These are phyloP conservation scores for Xenopus borealis DNA, from an alignment of 2,113 vertebrate genomes.

Conservation along the genomic window DNA sequence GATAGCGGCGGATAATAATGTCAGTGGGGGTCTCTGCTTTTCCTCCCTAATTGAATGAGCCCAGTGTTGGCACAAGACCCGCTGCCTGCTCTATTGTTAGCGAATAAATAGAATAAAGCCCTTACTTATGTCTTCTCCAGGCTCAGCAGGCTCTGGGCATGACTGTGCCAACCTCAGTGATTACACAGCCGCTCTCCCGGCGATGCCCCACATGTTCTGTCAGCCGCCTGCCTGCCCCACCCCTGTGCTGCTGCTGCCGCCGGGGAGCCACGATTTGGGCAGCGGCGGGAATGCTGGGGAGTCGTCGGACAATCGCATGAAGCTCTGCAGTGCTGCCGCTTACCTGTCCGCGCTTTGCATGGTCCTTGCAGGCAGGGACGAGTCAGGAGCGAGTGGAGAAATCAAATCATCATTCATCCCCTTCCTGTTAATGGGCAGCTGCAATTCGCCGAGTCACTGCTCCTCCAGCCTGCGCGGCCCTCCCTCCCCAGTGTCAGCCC, in stretches of 20 bases:
- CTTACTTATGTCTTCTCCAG: constrained; percentile 17
- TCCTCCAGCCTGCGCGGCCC: constrained; percentile 23
- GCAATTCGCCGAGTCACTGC: constrained; percentile 36
- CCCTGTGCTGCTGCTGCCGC: constrained; percentile 10
- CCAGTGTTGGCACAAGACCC: constrained; percentile 22
- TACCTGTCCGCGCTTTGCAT: constrained; percentile 25
- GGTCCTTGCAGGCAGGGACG: neutral
- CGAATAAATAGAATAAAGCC: neutral
- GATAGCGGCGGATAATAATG: neutral
- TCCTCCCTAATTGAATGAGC: constrained; percentile 31
- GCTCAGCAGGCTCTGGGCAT: constrained; percentile 3
- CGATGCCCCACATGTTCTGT: constrained; percentile 1
- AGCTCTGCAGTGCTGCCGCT: constrained; percentile 17
- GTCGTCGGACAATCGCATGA: no score
- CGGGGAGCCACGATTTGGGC: no score
- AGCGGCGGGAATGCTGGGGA: no score
- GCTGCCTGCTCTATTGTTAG: neutral
- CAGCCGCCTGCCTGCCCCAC: constrained; percentile 16
- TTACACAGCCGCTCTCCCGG: constrained; percentile 4
- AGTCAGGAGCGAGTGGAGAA: constrained; percentile 12
- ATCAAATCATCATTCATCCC: constrained; percentile 34
- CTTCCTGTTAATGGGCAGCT: constrained; percentile 25
- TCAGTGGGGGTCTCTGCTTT: constrained; percentile 16
- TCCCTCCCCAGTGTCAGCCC: constrained; percentile 2
- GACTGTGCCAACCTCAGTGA: constrained; percentile 22